Conservation (phyloP, 2,888 invertebrate genomes). For the Cheilosia urbana region DNA sequence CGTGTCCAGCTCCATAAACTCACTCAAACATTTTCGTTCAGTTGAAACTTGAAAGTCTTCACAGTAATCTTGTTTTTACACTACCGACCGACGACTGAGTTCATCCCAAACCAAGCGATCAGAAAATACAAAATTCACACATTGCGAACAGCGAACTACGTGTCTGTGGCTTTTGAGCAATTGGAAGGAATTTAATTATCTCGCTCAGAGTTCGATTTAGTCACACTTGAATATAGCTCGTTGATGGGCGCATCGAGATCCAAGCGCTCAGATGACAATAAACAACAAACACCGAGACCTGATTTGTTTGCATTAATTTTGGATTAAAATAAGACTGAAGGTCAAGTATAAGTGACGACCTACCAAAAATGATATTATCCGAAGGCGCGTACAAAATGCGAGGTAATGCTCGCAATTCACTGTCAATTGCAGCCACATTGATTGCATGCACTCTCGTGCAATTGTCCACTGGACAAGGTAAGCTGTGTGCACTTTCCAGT, state of each 20-base stretch:
- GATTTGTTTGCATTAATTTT: slow-evolving; percentile 2
- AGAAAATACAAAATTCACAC: slow-evolving; percentile 2
- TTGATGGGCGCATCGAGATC: slow-evolving; percentile 14
- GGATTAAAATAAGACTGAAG: slow-evolving; percentile 12
- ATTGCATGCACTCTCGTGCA: slow-evolving; percentile 36
- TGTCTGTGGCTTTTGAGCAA: slow-evolving; percentile 22
- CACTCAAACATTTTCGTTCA: no score
- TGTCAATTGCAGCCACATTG: slow-evolving; percentile 36
- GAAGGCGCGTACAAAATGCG: neutral
- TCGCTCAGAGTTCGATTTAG: slow-evolving; percentile 24
- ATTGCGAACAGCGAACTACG: slow-evolving; percentile 15
- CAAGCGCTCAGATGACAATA: neutral
- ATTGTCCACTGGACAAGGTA: slow-evolving; percentile 55
- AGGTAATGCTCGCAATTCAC: slow-evolving; percentile 4
- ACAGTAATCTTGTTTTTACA: slow-evolving; percentile 39
- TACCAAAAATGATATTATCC: neutral
- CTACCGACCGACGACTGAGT: neutral
- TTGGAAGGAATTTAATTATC: slow-evolving; percentile 18
- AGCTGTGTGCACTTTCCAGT: slow-evolving; percentile 17
- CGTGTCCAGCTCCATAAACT: no score
- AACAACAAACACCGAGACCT: neutral
- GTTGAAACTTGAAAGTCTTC: no score
- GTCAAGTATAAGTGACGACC: neutral
- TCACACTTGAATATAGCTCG: slow-evolving; percentile 17
- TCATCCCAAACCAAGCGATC: slow-evolving; percentile 7